phyloP scores from a whole-genome alignment of 2,797 vertebrate species.

The Mus spretus region DNA sequence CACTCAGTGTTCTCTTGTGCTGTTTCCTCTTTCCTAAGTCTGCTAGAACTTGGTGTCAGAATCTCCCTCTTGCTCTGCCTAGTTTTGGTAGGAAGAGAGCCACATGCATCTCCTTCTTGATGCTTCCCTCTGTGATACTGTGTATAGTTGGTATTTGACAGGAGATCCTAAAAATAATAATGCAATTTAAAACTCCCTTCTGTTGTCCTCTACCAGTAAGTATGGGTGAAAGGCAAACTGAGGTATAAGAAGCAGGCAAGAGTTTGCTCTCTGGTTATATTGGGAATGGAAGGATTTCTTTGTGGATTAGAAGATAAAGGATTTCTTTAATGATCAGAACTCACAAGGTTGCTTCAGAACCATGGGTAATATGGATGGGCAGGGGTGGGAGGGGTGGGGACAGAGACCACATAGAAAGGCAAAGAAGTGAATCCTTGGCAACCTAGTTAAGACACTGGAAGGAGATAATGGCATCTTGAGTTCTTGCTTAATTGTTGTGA shows the following conservation, averaged over 20 bases:
- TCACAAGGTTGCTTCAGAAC: not conserved
- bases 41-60: not conserved
- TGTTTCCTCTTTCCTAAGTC: not conserved
- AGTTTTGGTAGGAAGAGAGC: not conserved
- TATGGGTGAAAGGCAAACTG: not conserved
- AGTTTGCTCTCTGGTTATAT: not conserved
- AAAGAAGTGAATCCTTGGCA: not conserved
- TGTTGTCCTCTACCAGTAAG: conserved; percentile 11
- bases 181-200: conserved; percentile 29
- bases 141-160: not conserved
- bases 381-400: no score
- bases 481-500: not conserved
- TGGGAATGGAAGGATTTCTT: conserved; percentile 23
- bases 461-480: not conserved
- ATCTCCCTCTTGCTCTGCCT: conserved; percentile 8
- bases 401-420: not conserved
- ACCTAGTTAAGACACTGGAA: not conserved
- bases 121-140: not conserved
- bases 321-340: not conserved
- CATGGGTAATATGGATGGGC: not conserved
- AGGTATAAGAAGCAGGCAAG: conserved; percentile 14
- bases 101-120: not conserved
- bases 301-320: not conserved
- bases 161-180: conserved; percentile 58
- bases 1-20: fast-evolving